phyloP scores from a whole-genome alignment of 2,113 vertebrate genomes.

The Myotis lucifugus region DNA sequence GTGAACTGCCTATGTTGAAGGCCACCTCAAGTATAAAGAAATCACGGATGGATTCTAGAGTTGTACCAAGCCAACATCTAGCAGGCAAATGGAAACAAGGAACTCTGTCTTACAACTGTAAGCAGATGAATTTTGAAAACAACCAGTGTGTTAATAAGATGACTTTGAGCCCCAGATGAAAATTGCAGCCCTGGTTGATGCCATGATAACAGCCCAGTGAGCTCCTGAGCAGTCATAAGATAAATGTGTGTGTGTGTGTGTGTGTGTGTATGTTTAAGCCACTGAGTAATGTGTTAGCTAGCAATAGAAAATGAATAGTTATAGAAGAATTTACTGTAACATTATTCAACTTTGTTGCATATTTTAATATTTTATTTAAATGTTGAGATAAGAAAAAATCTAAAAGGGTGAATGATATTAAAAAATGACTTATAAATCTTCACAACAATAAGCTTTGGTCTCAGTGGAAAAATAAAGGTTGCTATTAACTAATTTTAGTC shows the following conservation, averaged over 20 bases:
- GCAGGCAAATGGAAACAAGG: background rate
- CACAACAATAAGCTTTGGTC: conserved; percentile 41
- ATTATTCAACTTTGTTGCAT: background rate
- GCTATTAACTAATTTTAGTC: conserved; percentile 56
- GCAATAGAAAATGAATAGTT: background rate
- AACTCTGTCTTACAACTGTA: background rate
- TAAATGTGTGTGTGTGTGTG: background rate
- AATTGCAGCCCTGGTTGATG: background rate
- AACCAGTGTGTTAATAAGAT: background rate
- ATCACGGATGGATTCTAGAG: background rate
- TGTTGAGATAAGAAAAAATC: background rate
- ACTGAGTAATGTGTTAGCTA: background rate
- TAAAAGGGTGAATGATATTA: background rate
- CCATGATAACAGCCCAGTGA: background rate
- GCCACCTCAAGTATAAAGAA: background rate
- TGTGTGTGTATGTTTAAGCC: background rate
- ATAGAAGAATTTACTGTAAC: background rate
- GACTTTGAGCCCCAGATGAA: background rate
- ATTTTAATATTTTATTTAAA: background rate
- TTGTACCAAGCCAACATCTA: background rate
- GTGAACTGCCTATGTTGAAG: background rate
- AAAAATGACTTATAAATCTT: conserved; percentile 52
- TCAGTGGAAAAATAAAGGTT: conserved; percentile 65
- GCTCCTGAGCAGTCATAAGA: background rate
- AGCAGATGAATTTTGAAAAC: conserved; percentile 6